Percentiles rank a stretch among this genome's conserved stretches.
These are phyloP conservation scores for Emmelina monodactyla DNA, from an alignment of 2,888 invertebrate genomes.

Conservation along the genomic window DNA sequence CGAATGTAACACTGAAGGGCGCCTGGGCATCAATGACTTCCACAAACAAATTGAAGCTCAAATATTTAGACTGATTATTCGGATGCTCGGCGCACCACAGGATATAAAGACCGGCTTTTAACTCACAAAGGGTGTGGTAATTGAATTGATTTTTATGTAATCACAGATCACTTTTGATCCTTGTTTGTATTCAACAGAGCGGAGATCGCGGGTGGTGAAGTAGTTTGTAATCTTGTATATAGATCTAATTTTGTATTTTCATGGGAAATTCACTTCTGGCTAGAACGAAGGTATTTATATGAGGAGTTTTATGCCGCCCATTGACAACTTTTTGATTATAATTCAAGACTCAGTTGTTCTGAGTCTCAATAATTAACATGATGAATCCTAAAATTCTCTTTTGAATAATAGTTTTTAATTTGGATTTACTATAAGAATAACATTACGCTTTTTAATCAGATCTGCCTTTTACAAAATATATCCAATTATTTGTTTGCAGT, in stretches of 20 bases:
- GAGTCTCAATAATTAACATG: too few relatives aligned
- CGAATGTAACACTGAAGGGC: constrained; percentile 43
- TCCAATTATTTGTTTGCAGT: not conserved
- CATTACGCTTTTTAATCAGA: not conserved
- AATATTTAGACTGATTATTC: constrained; percentile 57
- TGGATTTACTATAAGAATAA: too few relatives aligned
- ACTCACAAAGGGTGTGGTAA: constrained; percentile 53
- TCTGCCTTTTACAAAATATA: not conserved
- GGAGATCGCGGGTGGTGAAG: not conserved
- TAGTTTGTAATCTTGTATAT: too few relatives aligned
- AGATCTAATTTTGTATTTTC: too few relatives aligned
- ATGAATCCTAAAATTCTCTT: too few relatives aligned
- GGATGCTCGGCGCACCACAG: constrained; percentile 25
- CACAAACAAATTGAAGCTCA: constrained; percentile 51
- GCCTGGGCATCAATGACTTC: constrained; percentile 34
- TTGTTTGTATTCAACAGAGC: constrained; percentile 28
- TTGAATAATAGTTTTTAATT: too few relatives aligned
- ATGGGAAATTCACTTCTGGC: too few relatives aligned
- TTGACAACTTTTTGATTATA: too few relatives aligned
- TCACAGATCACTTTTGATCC: constrained; percentile 43
- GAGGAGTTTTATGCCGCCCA: too few relatives aligned
- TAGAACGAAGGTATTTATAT: too few relatives aligned
- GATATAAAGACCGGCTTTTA: constrained; percentile 55
- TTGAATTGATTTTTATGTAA: constrained; percentile 53
- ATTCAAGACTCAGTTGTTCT: too few relatives aligned